Evolutionary conservation across 2,113 vertebrate species (phyloP).

Genomic region (Tricholaema leucomelas): DNA sequence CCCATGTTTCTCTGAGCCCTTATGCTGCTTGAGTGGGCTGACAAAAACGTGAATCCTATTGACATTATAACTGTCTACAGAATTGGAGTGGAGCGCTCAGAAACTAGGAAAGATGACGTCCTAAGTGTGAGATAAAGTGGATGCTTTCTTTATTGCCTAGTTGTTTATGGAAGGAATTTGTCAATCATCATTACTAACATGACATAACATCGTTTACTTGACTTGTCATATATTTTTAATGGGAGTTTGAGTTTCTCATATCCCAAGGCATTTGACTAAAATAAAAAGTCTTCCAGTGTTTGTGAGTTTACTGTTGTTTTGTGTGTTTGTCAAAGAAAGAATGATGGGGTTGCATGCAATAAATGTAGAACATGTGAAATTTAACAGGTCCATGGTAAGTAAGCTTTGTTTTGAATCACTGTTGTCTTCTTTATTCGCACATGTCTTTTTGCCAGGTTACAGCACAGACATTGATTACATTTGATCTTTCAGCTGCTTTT

Average conservation of each 20-base stretch:
- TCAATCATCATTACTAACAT: not conserved
- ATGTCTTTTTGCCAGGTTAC: not conserved
- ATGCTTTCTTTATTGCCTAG: not conserved
- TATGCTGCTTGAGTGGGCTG: constrained; percentile 71
- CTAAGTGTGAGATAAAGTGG: not conserved
- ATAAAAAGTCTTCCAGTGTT: not conserved
- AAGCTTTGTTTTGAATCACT: not conserved
- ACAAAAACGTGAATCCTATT: constrained; percentile 69
- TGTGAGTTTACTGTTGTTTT: not conserved
- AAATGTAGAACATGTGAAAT: not conserved
- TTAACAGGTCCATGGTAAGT: not conserved
- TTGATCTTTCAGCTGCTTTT: not conserved
- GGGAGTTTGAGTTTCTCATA: not conserved
- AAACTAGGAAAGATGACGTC: not conserved
- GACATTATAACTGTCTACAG: constrained; percentile 35
- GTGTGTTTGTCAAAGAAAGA: not conserved
- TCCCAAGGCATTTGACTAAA: not conserved
- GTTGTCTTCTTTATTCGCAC: not conserved
- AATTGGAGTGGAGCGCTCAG: not conserved
- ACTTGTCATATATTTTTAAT: not conserved
- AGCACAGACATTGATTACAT: not conserved
- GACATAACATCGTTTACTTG: not conserved
- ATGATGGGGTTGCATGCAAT: not conserved
- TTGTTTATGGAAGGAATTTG: not conserved
- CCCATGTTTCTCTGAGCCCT: constrained; percentile 65